phyloP scores from a whole-genome alignment of 2,797 vertebrate genomes.

The Mastacembelus armatus region DNA sequence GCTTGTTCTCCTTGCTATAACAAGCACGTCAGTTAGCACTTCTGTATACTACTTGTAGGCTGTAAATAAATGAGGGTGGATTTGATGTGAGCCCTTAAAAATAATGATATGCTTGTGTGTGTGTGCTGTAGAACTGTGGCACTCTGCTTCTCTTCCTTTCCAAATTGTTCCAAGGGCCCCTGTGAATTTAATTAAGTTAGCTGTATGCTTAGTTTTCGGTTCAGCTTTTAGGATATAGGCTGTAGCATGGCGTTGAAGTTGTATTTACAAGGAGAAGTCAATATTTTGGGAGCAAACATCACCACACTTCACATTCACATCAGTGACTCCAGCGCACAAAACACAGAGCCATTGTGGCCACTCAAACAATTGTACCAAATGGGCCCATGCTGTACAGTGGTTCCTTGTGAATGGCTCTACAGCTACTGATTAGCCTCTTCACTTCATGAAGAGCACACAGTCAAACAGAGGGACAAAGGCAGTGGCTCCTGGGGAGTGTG shows the following conservation, averaged over 20 bases:
- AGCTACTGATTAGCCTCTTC: constrained; percentile 78
- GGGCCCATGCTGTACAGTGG: constrained; percentile 77
- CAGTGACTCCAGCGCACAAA: constrained; percentile 76
- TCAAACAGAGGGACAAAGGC: constrained; percentile 78
- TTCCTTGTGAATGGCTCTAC: constrained; percentile 73
- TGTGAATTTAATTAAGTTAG: constrained; percentile 67
- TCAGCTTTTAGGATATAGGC: constrained; percentile 44
- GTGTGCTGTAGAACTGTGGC: constrained; percentile 31
- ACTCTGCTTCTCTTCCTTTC: constrained; percentile 26
- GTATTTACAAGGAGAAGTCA: constrained; percentile 69
- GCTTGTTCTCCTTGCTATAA: constrained; percentile 62
- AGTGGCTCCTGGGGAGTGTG: constrained; percentile 54
- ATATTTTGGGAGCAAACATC: constrained; percentile 76
- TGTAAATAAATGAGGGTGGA: constrained; percentile 59
- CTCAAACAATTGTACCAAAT: constrained; percentile 72
- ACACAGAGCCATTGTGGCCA: constrained; percentile 72
- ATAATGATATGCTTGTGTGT: constrained; percentile 67
- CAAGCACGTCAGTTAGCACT: constrained; percentile 71
- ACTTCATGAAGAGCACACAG: constrained; percentile 79
- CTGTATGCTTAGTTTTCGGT: constrained; percentile 56
- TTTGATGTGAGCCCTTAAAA: constrained; percentile 72
- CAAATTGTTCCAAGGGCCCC: constrained; percentile 53
- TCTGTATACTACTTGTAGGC: constrained; percentile 60
- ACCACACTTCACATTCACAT: constrained; percentile 71
- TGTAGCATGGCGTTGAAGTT: constrained; percentile 39